These are phyloP conservation scores for Gastrophryne carolinensis DNA, from an alignment of 2,797 vertebrate species.

Conservation along the genomic window DNA sequence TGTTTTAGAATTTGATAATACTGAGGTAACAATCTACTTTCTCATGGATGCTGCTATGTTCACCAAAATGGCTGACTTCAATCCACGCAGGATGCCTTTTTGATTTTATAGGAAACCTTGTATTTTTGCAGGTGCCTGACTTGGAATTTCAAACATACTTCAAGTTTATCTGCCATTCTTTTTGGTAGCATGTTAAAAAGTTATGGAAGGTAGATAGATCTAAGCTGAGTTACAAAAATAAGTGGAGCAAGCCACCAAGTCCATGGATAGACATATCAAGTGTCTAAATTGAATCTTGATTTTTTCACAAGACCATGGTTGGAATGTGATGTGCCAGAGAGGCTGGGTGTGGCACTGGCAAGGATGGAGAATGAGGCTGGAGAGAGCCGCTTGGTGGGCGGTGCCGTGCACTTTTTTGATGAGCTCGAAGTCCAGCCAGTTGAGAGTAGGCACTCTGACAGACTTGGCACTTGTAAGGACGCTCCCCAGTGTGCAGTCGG, in stretches of 20 bases:
- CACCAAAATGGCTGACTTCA: neutral
- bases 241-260: neutral
- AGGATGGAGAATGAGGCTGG: constrained; percentile 74
- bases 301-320: constrained; percentile 87
- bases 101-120: too few relatives aligned
- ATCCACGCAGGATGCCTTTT: too few relatives aligned
- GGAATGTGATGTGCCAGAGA: constrained; percentile 87
- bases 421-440: constrained; percentile 90
- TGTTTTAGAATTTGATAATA: neutral
- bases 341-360: constrained; percentile 74
- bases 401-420: constrained; percentile 96
- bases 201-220: neutral
- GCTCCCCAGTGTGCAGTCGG: constrained; percentile 93
- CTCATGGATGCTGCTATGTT: neutral
- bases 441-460: constrained; percentile 97
- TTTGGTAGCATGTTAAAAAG: neutral
- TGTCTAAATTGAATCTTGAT: neutral
- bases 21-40: neutral
- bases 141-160: neutral
- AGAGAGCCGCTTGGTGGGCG: constrained; percentile 73
- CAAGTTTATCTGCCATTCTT: neutral
- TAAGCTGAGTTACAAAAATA: neutral
- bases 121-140: neutral
- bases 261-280: neutral
- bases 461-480: constrained; percentile 95